phyloP scores from a whole-genome alignment of 2,888 invertebrate genomes.

The Cloeon dipterum region DNA sequence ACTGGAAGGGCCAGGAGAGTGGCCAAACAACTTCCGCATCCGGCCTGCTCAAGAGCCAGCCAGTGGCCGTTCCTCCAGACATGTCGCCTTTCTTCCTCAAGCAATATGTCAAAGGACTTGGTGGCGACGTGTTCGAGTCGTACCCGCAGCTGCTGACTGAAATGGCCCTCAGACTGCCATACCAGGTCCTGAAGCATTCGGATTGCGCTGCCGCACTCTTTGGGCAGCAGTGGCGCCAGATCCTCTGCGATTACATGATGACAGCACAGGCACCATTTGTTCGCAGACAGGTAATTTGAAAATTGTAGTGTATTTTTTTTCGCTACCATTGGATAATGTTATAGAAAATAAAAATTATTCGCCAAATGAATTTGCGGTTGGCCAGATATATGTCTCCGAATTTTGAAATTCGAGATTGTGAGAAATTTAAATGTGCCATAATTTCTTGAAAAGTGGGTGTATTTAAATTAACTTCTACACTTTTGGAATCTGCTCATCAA shows the following conservation, averaged over 20 bases:
- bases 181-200: conserved; percentile 32
- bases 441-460: too few species aligned
- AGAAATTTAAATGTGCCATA: too few species aligned
- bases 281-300: conserved; percentile 53
- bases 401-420: too few species aligned
- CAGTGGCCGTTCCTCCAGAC: conserved; percentile 64
- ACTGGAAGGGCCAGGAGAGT: conserved; percentile 41
- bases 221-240: conserved; percentile 38
- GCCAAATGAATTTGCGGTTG: too few species aligned
- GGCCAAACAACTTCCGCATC: conserved; percentile 15
- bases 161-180: conserved; percentile 79
- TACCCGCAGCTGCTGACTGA: conserved; percentile 89
- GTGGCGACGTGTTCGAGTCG: conserved; percentile 78
- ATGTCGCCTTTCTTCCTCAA: conserved; percentile 88
- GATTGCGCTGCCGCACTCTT: conserved; percentile 4
- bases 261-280: conserved; percentile 74
- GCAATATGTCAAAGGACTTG: conserved; percentile 79
- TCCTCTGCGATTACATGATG: conserved; percentile 89
- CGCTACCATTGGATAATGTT: too few species aligned
- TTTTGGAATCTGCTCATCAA: too few species aligned
- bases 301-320: too few species aligned
- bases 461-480: too few species aligned
- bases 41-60: conserved; percentile 45
- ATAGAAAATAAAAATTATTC: too few species aligned
- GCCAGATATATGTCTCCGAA: too few species aligned